These are phyloP conservation scores for Neomorphus geoffroyi DNA, from an alignment of 2,797 vertebrate species.

Conservation along the genomic window DNA sequence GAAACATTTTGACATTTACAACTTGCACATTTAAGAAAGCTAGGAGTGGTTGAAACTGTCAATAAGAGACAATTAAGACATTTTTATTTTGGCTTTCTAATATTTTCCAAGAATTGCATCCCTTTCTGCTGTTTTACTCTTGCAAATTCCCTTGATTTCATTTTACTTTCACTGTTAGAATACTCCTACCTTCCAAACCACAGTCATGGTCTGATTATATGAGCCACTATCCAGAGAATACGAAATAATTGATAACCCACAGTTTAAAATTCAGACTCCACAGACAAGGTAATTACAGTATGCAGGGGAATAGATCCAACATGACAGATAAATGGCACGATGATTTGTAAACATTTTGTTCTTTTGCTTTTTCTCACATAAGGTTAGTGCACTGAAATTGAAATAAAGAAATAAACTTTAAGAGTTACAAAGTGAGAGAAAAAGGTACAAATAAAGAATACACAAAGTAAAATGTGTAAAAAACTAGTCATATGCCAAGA, in stretches of 20 bases:
- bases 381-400: neutral
- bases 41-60: neutral
- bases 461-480: neutral
- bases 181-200: neutral
- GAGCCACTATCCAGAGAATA: neutral
- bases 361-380: neutral
- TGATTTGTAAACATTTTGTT: neutral
- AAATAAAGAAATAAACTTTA: neutral
- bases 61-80: neutral
- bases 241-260: neutral
- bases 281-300: neutral
- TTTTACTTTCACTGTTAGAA: neutral
- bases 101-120: neutral
- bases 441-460: neutral
- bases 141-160: neutral
- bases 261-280: neutral
- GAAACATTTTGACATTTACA: neutral
- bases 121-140: neutral
- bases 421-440: neutral
- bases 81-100: neutral
- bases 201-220: neutral
- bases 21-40: neutral
- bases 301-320: neutral
- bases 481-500: neutral
- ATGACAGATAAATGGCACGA: neutral